A percentile compares a stretch with the other conserved stretches of the same genome.
phyloP scores from a whole-genome alignment of 2,888 invertebrate genomes.

The Drosophila robusta region DNA sequence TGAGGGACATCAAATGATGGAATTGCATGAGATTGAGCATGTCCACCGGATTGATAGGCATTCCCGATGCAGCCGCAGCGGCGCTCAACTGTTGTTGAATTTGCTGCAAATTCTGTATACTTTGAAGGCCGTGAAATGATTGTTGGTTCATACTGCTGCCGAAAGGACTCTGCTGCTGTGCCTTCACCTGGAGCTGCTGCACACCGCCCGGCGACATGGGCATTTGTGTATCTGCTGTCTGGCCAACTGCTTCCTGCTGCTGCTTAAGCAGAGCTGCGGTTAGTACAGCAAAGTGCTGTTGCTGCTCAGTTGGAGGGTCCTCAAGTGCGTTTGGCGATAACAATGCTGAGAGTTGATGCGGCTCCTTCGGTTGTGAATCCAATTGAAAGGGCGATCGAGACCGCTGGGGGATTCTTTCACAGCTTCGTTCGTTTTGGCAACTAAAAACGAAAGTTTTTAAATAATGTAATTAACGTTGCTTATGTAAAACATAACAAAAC shows the following conservation, averaged over 20 bases:
- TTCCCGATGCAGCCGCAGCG: slow-evolving; percentile 82
- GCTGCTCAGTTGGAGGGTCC: slow-evolving; percentile 35
- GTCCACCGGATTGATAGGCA: slow-evolving; percentile 93
- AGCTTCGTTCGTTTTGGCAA: slow-evolving; percentile 16
- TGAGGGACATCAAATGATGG: slow-evolving; percentile 95
- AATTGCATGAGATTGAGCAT: slow-evolving; percentile 94
- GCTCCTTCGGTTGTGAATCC: slow-evolving; percentile 36
- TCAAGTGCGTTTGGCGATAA: slow-evolving; percentile 38
- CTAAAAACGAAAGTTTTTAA: slow-evolving; percentile 5
- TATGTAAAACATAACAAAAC: too few species aligned
- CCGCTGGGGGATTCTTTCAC: slow-evolving; percentile 10
- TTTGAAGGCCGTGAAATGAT: slow-evolving; percentile 73
- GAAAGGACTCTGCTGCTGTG: slow-evolving; percentile 38
- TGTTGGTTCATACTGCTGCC: slow-evolving; percentile 44
- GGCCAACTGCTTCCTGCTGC: slow-evolving; percentile 53
- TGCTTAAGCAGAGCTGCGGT: slow-evolving; percentile 73
- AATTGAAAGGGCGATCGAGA: slow-evolving; percentile 17
- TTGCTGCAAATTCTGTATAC: slow-evolving; percentile 82
- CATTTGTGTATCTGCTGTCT: slow-evolving; percentile 44
- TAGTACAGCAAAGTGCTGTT: slow-evolving; percentile 65
- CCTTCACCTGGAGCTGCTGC: slow-evolving; percentile 49
- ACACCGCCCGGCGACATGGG: slow-evolving; percentile 45
- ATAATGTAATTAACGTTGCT: too few species aligned
- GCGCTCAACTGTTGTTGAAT: slow-evolving; percentile 81
- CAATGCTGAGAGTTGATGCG: slow-evolving; percentile 1